Evolutionary conservation across 2,888 invertebrate genomes (phyloP), one percentile per base, ranked within the genome.

Genomic region (Spisula solida): DNA sequence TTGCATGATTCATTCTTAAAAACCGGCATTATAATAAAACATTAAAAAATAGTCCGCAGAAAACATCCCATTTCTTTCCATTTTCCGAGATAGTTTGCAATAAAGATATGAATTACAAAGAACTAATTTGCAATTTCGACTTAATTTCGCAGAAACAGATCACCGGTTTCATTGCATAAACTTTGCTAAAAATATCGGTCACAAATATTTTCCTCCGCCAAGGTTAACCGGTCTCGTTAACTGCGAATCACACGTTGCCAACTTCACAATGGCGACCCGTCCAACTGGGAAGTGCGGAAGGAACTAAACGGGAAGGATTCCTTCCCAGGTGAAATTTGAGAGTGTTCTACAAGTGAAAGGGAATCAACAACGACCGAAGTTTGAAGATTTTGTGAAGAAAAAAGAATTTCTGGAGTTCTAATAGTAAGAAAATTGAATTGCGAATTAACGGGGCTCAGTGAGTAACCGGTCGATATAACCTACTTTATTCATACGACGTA

Each of bases 291-390:
- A 86, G 66, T 86, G 79, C 86, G 86, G 88, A 85, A 90, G 87
- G 80, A 88, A 87, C 86, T 93, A 82, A 66, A 90, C 84, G 91
- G 94, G 93, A 88, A 92, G 92, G 94, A 88, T 86, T 92, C 90
- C 93, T 93, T 93, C 94, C 94, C 93, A 93, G 92, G 94, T 88
- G 93, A 88, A 92, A 91, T 92, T 92, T 91, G 92, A 93, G 90
- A 85, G 91, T 90, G 92, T 92, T 91, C 88, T 82, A n/a, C 2
- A 29, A 79, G 82, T 29, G 47, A 87, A n/a, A 66, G 29, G 79
- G 78, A 82, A 47, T 47, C 82, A 87, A 78, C 82, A 78, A 83
- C 55, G 82, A 25, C 55, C 75, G 82, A 86, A 82, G 81, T 41
- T 31, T 18, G 25, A 31, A 8, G 29, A 82, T 51, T 41, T 82